Percentiles rank a stretch among this genome's conserved stretches.
Evolutionary conservation across 2,888 invertebrate species (phyloP).

Genomic region (Embidobia sp.): DNA sequence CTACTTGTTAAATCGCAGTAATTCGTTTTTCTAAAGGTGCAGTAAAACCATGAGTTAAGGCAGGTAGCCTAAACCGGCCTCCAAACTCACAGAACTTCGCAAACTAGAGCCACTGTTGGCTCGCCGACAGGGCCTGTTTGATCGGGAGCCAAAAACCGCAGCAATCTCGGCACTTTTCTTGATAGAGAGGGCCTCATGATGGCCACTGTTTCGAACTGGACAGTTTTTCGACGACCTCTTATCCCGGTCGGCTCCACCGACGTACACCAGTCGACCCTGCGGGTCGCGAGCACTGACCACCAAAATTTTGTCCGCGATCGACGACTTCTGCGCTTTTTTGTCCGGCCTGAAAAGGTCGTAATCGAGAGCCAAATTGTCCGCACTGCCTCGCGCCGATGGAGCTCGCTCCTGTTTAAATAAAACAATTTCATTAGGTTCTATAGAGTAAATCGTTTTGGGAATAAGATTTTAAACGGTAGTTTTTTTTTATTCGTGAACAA

Average conservation of each 20-base stretch:
- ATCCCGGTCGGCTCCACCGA: constrained; percentile 77
- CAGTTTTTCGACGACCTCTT: constrained; percentile 70
- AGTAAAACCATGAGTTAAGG: constrained; percentile 69
- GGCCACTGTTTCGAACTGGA: constrained; percentile 69
- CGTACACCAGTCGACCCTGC: constrained; percentile 82
- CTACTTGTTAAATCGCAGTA: too few species aligned
- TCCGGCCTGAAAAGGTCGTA: constrained; percentile 86
- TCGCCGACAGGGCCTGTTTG: constrained; percentile 73
- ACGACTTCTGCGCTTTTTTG: constrained; percentile 72
- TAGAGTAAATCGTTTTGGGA: too few species aligned
- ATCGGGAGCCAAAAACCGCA: constrained; percentile 90
- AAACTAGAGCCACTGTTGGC: constrained; percentile 77
- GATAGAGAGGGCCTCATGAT: constrained; percentile 88
- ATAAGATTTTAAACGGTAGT: too few species aligned
- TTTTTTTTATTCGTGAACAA: too few species aligned
- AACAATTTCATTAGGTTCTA: too few species aligned
- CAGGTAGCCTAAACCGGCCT: constrained; percentile 79
- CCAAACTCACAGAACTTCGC: constrained; percentile 77
- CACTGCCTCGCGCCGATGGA: constrained; percentile 78
- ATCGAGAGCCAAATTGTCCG: constrained; percentile 88
- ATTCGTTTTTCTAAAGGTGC: neutral
- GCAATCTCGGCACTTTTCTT: constrained; percentile 95
- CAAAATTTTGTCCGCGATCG: constrained; percentile 80
- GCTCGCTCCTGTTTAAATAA: constrained; percentile 69
- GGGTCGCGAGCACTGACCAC: constrained; percentile 82